Base-by-base conservation (phyloP, 2,113 vertebrate genomes). In the Copsychus sechellarum region DNA sequence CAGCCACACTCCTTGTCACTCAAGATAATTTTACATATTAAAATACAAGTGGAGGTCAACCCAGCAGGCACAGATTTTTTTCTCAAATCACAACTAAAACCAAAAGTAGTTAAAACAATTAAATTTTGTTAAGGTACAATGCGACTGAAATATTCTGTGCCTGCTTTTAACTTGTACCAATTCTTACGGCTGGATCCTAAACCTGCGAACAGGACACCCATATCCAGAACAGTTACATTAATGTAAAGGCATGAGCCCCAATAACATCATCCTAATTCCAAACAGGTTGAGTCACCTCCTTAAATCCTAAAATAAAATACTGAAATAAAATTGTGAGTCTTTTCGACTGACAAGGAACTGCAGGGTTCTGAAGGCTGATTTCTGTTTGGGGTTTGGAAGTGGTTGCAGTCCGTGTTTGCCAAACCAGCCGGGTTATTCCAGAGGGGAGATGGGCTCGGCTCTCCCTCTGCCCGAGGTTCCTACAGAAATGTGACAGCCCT, bases 211-310 rank as follows among this genome's bases (percentile, higher is more conserved):
- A 92, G 86, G 61, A 51, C 60, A 18, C 43, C 80, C 74, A 40
- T 48, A 91, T 43, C 65, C 61, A 90, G 71, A 93, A 69, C n/a
- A 62, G 60, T 33, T 48, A 51, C 10, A 22, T 79, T 90, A 79
- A 92, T 77, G 81, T 57, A 77, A 90, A 86, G 10, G 78, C 19
- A 70, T 92, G 43, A 86, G 34, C 53, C 77, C 76, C 38, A 91
- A 8, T 34, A 85, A 53, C 83, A 88, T 50, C 80, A 76, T 26
- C 65, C 62, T 57, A 58, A 84, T 76, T 83, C n/a, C 16, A 2
- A 94, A 88, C 62, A 85, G 74, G 87, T 40, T 82, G 81, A 61
- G 93, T 78, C 78, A 81, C 91, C 84, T 94, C 88, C 95, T 92
- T 60, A 86, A 93, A 95, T 53, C 67, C 50, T 29, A 51, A 51